Evolutionary conservation across 2,113 vertebrate genomes (phyloP).

Genomic region (Phocoena sinus): DNA sequence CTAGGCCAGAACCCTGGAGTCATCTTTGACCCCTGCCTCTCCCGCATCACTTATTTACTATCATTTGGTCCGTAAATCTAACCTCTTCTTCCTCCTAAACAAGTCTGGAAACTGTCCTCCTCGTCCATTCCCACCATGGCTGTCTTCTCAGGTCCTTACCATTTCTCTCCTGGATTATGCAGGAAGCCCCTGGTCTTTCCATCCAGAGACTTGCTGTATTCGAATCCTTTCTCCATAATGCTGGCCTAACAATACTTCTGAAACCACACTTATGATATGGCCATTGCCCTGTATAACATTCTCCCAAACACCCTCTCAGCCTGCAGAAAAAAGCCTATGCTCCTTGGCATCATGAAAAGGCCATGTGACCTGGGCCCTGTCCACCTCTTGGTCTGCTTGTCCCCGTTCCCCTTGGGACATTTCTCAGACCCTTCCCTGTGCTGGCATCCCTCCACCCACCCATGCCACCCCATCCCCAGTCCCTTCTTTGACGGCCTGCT

Average conservation of each 20-base stretch:
- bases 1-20: neutral
- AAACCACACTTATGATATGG: neutral
- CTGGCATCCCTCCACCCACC: neutral
- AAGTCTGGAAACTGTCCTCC: neutral
- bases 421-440: neutral
- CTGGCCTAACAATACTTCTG: neutral
- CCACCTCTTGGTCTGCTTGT: neutral
- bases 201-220: neutral
- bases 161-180: neutral
- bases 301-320: neutral
- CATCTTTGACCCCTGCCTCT: neutral
- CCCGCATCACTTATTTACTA: neutral
- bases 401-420: neutral
- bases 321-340: neutral
- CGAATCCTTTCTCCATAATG: neutral
- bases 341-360: neutral
- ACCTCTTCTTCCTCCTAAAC: neutral
- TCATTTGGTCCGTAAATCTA: neutral
- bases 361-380: neutral
- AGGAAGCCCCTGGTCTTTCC: neutral
- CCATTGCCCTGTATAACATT: neutral
- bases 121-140: rapidly evolving
- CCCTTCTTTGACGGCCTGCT: neutral
- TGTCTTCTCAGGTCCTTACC: neutral
- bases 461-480: rapidly evolving